These are phyloP conservation scores for Gymnogyps californianus DNA, from an alignment of 2,113 vertebrate species.

Conservation along the genomic window DNA sequence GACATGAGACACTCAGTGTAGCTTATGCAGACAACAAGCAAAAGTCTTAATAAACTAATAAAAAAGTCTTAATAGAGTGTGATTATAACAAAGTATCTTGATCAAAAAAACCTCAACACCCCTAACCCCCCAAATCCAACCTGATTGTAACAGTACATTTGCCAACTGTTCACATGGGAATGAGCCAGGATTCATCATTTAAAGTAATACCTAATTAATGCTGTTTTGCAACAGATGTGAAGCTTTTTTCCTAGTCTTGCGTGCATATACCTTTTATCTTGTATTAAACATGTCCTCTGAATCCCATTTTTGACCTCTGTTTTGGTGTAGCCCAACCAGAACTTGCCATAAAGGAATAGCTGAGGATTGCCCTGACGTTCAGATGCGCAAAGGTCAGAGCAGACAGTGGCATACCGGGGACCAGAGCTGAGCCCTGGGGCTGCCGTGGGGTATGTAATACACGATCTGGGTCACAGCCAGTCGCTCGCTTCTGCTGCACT, in stretches of 20 bases:
- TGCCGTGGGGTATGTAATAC: background rate
- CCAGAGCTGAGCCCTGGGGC: background rate
- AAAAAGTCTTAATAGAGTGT: conserved; percentile 38
- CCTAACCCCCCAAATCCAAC: background rate
- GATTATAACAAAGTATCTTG: conserved; percentile 61
- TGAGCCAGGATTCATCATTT: conserved; percentile 67
- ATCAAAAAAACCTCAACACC: background rate
- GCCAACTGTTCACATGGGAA: conserved; percentile 71
- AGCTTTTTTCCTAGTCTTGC: conserved; percentile 10
- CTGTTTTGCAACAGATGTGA: conserved; percentile 68
- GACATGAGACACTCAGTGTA: background rate
- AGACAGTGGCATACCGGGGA: background rate
- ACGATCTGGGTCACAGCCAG: rapidly evolving
- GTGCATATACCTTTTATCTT: conserved; percentile 4
- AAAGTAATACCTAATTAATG: conserved; percentile 71
- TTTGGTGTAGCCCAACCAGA: background rate
- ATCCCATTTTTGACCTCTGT: background rate
- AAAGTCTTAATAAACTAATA: conserved; percentile 44
- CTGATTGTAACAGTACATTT: conserved; percentile 62
- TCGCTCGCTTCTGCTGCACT: background rate
- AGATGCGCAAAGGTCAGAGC: background rate
- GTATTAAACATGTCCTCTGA: background rate
- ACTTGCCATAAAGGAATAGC: background rate
- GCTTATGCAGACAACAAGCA: background rate
- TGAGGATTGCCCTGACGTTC: background rate